These are phyloP conservation scores for Cataglyphis altisquamis DNA, from an alignment of 2,888 invertebrate species.

Conservation along the genomic window DNA sequence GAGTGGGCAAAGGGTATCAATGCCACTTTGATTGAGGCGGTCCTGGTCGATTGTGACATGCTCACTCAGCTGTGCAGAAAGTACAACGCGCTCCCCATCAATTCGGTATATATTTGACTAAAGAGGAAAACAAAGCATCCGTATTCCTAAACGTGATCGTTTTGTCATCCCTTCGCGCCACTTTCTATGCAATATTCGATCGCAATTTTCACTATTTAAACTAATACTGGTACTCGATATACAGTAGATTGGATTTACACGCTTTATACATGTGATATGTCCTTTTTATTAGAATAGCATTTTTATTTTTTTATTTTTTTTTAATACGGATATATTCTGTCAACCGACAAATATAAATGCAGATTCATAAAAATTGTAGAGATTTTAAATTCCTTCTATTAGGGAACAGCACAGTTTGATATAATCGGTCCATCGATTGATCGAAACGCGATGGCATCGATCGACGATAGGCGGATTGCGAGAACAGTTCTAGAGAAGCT, in stretches of 20 bases:
- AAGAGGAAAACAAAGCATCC: constrained; percentile 69
- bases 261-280: not conserved
- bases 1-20: constrained; percentile 82
- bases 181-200: constrained; percentile 36
- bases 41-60: constrained; percentile 84
- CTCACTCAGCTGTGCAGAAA: constrained; percentile 83
- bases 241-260: not conserved
- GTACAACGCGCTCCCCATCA: constrained; percentile 78
- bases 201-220: constrained; percentile 29
- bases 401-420: constrained; percentile 38
- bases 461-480: constrained; percentile 68
- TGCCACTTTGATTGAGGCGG: constrained; percentile 85
- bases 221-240: not conserved
- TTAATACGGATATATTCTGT: not conserved
- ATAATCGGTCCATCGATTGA: constrained; percentile 55
- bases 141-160: constrained; percentile 67
- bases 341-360: constrained; percentile 25
- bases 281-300: not conserved
- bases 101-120: constrained; percentile 73
- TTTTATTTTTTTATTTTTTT: not conserved
- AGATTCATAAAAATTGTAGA: constrained; percentile 50
- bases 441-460: constrained; percentile 50
- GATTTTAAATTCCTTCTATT: constrained; percentile 35
- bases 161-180: constrained; percentile 68
- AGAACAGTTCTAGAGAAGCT: constrained; percentile 79